phyloP scores from a whole-genome alignment of 2,113 vertebrate genomes.

The Alligator mississippiensis region DNA sequence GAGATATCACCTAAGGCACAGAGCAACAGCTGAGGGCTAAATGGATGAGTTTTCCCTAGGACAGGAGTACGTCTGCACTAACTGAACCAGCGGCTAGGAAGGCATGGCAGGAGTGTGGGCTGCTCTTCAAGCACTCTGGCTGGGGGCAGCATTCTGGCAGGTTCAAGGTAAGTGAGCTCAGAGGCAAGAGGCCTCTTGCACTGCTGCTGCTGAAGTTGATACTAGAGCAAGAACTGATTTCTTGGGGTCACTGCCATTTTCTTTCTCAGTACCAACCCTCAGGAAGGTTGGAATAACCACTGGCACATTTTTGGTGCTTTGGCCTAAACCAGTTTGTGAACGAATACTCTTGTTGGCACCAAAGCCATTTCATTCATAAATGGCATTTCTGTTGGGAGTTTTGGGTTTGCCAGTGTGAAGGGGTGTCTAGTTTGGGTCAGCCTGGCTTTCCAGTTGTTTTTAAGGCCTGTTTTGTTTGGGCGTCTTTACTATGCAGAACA shows the following conservation, averaged over 20 bases:
- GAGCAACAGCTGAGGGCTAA: not conserved
- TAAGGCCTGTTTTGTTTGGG: not conserved
- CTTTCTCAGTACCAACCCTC: too few species aligned
- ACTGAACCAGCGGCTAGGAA: not conserved
- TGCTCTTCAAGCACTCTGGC: not conserved
- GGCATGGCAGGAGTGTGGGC: not conserved
- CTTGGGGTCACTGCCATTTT: too few species aligned
- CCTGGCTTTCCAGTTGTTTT: not conserved
- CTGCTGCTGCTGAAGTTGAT: too few species aligned
- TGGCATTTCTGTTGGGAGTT: too few species aligned
- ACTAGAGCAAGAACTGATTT: not conserved
- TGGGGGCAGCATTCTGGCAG: not conserved
- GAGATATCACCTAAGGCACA: accelerated
- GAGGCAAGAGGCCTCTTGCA: too few species aligned
- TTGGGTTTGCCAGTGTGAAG: too few species aligned
- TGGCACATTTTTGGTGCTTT: too few species aligned
- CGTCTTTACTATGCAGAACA: not conserved
- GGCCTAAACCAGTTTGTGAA: too few species aligned
- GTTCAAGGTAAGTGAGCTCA: not conserved
- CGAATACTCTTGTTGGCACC: too few species aligned
- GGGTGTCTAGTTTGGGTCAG: too few species aligned
- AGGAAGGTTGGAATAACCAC: too few species aligned
- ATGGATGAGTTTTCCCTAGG: accelerated
- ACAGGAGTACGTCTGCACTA: not conserved
- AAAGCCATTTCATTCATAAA: too few species aligned